Percentiles rank a stretch among this genome's conserved stretches.
These are phyloP conservation scores for Stercorarius parasiticus DNA, from an alignment of 2,113 vertebrate species.

Conservation along the genomic window DNA sequence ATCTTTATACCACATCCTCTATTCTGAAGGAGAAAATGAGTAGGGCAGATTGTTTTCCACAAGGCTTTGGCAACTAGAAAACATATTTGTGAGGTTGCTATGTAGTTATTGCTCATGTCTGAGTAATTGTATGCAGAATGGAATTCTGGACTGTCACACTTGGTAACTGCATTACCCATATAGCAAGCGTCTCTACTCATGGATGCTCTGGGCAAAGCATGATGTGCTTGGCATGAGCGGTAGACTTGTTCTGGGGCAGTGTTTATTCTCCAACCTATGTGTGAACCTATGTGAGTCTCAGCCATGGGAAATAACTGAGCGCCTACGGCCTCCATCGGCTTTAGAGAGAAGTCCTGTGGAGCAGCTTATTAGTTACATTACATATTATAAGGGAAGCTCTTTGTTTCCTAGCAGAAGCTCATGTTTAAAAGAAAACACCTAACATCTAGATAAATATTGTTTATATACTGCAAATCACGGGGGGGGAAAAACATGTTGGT, in stretches of 20 bases:
- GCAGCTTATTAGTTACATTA: not conserved
- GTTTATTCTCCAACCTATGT: not conserved
- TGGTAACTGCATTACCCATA: not conserved
- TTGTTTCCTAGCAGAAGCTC: slow-evolving; percentile 28
- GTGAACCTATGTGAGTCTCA: not conserved
- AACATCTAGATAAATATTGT: not conserved
- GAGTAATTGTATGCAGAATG: not conserved
- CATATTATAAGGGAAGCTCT: not conserved
- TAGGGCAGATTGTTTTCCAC: not conserved
- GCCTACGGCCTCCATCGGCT: not conserved
- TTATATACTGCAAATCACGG: not conserved
- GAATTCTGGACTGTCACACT: not conserved
- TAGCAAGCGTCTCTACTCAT: not conserved
- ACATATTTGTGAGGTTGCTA: not conserved
- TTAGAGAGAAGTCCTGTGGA: not conserved
- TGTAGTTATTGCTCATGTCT: not conserved
- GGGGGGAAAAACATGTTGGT: not conserved
- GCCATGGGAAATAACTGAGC: not conserved
- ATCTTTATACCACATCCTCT: not conserved
- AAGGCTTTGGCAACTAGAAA: not conserved
- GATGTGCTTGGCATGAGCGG: not conserved
- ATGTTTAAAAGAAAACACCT: not conserved
- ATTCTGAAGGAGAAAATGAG: not conserved
- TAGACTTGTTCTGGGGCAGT: not conserved
- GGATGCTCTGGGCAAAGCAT: not conserved